phyloP scores from a whole-genome alignment of 1,140 invertebrate species.

The Drosophila truncata region DNA sequence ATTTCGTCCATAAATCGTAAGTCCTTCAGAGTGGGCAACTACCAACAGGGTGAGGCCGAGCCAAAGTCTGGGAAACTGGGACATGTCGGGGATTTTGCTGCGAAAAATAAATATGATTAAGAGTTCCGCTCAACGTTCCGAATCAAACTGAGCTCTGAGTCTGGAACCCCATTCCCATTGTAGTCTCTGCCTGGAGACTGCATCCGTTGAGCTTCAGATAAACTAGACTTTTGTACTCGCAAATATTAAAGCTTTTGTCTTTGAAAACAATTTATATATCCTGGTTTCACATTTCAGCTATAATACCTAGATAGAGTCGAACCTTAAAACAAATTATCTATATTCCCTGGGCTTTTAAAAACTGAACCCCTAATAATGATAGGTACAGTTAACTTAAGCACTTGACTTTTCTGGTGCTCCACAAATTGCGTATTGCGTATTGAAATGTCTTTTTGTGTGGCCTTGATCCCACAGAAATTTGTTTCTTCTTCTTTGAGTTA shows the following conservation, averaged over 20 bases:
- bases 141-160: conserved; percentile 29
- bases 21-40: neutral
- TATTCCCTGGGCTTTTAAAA: too few relatives aligned
- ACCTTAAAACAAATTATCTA: neutral
- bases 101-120: neutral
- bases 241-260: conserved; percentile 9
- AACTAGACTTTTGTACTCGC: conserved; percentile 7
- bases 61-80: neutral
- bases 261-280: neutral
- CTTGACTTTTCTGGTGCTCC: neutral
- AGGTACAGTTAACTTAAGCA: neutral
- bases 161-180: neutral
- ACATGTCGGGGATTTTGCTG: neutral
- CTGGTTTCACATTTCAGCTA: neutral
- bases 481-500: neutral
- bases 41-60: neutral
- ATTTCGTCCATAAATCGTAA: neutral
- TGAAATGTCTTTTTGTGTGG: neutral
- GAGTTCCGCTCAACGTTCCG: conserved; percentile 11
- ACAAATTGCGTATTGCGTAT: neutral
- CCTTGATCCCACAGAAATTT: conserved; percentile 11
- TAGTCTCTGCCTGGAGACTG: neutral
- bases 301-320: neutral
- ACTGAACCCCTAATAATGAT: too few relatives aligned
- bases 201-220: conserved; percentile 21